Percentiles rank a stretch among this genome's conserved stretches.
Conservation (phyloP, 2,888 invertebrate species). For the Lacanobia oleracea region DNA sequence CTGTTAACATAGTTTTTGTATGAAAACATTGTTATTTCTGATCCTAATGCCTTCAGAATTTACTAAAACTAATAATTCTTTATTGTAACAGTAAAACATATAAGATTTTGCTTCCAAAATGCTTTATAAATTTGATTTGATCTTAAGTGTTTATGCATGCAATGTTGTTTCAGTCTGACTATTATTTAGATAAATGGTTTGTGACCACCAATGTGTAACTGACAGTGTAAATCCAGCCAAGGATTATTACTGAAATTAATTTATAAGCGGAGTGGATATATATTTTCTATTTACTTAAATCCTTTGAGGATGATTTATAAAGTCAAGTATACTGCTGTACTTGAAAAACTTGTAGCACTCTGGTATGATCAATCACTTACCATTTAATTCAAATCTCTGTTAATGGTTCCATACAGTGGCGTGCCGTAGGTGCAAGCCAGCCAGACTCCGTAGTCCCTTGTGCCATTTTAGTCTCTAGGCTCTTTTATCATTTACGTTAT, state of each 20-base stretch:
- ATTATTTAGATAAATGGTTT: conserved; percentile 32
- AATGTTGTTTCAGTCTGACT: conserved; percentile 35
- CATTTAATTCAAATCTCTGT: conserved; percentile 22
- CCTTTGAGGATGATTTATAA: not conserved
- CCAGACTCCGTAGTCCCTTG: too few relatives aligned
- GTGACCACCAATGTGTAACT: conserved; percentile 19
- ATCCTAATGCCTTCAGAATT: conserved; percentile 12
- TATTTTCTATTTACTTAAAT: conserved; percentile 2
- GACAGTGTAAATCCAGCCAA: conserved; percentile 19
- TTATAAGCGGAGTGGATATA: not conserved
- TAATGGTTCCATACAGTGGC: too few relatives aligned
- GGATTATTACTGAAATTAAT: conserved; percentile 2
- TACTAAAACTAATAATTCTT: conserved; percentile 5
- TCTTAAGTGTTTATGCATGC: conserved; percentile 45
- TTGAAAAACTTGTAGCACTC: conserved; percentile 25
- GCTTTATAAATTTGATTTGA: conserved; percentile 40
- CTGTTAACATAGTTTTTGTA: conserved; percentile 39
- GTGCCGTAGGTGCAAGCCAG: too few relatives aligned
- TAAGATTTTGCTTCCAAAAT: conserved; percentile 39
- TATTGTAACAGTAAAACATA: conserved; percentile 50
- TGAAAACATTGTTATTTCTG: conserved; percentile 31
- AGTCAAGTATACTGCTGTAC: conserved; percentile 7
- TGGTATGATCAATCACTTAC: conserved; percentile 28
- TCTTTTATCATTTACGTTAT: too few relatives aligned
- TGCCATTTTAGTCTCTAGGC: too few relatives aligned